Base-by-base conservation (phyloP, 2,113 vertebrate species). In the Otus sunia region DNA sequence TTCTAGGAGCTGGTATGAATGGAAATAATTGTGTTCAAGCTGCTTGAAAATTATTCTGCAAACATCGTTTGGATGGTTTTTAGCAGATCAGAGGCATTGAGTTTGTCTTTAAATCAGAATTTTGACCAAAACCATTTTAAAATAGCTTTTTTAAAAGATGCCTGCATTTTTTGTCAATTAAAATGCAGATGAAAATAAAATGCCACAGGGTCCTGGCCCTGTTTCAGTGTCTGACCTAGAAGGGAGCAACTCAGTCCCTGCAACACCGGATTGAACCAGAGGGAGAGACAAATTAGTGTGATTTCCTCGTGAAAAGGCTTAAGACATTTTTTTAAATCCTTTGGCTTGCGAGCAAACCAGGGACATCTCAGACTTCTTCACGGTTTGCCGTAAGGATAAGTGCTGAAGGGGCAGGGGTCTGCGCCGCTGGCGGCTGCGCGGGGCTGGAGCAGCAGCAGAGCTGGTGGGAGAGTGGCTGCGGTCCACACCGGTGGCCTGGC, bases 381-480 rank as follows among this genome's bases (percentile, higher is more conserved):
- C 1, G 4, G 27, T 83, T 62, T 67, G 45, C 50, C 4, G 1
- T 2, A 39, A 25, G 52, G 23, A 30, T 53, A 15, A 78, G 56
- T 2, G 11, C 63, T 56, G 86, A 64, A 50, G 36, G 41, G 30
- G 20, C 18, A 47, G 49, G 47, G 37, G 5, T 56, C 60, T 90
- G 60, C 0, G 0, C n/a, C 15, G 59, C 41, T 3, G 1, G 67
- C 4, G 3, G 47, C 88, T 21, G 25, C 9, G 83, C 0, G 1
- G 32, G 55, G 39, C 49, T 75, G 75, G 55, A 63, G 55, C 3
- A 1, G 18, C 1, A 1, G 43, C 2, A 5, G 60, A 41, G 34
- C 41, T 3, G 4, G n/a, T 5, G 1, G 50, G 34, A n/a, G 25
- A 14, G 73, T 3, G 4, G 32, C 74, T 7, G 27, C 6, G 29